Conservation (phyloP, 1,140 invertebrate species). For the Plodia interpunctella region DNA sequence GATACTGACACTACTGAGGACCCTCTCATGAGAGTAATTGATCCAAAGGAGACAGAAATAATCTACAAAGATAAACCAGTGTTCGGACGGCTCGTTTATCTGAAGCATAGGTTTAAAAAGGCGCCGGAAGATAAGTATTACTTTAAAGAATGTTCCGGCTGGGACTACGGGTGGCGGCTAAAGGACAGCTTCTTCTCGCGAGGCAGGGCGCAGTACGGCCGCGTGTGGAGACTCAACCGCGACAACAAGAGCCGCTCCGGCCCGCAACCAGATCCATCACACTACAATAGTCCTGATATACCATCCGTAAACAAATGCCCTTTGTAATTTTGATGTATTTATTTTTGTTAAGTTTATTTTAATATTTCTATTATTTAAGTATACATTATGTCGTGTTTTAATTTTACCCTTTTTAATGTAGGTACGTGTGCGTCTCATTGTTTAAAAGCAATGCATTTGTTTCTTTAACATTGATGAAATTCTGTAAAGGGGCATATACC, state of each 20-base stretch:
- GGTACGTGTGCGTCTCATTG: too few species aligned
- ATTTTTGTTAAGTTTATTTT: slow-evolving; percentile 5
- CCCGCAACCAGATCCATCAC: slow-evolving; percentile 32
- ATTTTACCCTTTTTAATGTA: too few species aligned
- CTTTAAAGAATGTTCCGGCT: slow-evolving; percentile 22
- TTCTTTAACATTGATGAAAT: too few species aligned
- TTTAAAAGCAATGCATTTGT: too few species aligned
- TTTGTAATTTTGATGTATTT: slow-evolving; percentile 9
- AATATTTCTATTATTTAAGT: neutral
- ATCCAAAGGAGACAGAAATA: slow-evolving; percentile 22
- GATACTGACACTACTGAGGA: slow-evolving; percentile 25
- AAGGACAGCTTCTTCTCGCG: slow-evolving; percentile 25
- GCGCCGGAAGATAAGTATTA: slow-evolving; percentile 35
- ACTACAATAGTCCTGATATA: slow-evolving; percentile 27
- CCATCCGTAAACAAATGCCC: slow-evolving; percentile 17
- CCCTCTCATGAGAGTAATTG: slow-evolving; percentile 33
- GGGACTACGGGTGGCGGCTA: slow-evolving; percentile 36
- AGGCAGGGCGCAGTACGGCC: slow-evolving; percentile 14
- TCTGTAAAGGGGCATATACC: too few species aligned
- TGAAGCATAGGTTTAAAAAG: slow-evolving; percentile 20
- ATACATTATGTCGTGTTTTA: neutral
- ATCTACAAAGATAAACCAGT: slow-evolving; percentile 33
- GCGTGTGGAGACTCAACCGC: slow-evolving; percentile 21
- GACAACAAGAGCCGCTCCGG: slow-evolving; percentile 28
- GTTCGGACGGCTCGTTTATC: slow-evolving; percentile 25